phyloP scores from a whole-genome alignment of 1,140 invertebrate species.

The Cyphomyrmex costatus region DNA sequence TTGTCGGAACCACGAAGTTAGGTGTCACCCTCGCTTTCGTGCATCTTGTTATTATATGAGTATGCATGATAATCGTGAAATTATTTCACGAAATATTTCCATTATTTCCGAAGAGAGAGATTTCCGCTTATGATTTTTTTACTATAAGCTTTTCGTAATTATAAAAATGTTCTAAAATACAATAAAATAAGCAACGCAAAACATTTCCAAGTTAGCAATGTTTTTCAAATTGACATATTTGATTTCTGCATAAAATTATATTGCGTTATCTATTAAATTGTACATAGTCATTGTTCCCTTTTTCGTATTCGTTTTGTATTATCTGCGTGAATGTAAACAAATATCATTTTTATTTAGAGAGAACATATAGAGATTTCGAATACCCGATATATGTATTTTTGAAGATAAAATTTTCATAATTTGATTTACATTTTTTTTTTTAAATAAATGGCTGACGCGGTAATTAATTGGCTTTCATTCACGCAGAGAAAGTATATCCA shows the following conservation, averaged over 20 bases:
- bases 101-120: neutral
- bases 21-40: slow-evolving; percentile 16
- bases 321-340: neutral
- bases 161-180: neutral
- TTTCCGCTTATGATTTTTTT: neutral
- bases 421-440: neutral
- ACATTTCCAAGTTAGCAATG: neutral
- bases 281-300: neutral
- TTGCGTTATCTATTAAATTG: neutral
- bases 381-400: neutral
- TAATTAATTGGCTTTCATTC: neutral
- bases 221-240: neutral
- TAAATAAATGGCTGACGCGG: neutral
- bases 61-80: slow-evolving; percentile 34
- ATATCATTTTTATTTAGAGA: neutral
- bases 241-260: neutral
- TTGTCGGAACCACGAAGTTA: slow-evolving; percentile 17
- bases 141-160: no score
- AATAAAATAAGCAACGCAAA: neutral
- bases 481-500: neutral
- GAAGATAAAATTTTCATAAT: neutral
- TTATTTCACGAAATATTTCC: slow-evolving; percentile 1
- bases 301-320: neutral
- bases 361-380: neutral
- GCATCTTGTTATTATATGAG: slow-evolving; percentile 10